Evolutionary conservation across 1,140 invertebrate genomes (phyloP), one percentile per base, ranked within the genome.

Genomic region (Neuroterus valhalla): DNA sequence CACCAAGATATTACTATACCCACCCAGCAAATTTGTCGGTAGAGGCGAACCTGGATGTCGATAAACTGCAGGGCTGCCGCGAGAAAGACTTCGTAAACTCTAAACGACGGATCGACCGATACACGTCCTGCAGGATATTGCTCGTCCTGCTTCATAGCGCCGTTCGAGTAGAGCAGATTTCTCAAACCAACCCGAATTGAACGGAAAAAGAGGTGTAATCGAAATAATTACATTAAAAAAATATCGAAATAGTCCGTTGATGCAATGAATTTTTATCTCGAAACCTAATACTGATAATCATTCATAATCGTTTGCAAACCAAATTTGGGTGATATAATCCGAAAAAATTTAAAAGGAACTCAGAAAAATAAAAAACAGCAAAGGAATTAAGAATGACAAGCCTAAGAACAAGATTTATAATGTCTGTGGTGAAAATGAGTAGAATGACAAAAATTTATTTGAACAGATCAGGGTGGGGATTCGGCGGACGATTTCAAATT

Each of bases 101-200:
- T 55, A 75, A 79, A 81, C 72, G 78, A 78, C 71, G 66, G 21
- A 68, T 70, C 78, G 74, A 72, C 78, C 74, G 73, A 71, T 75
- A 68, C 79, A 81, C 74, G 46, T 77, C 75, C 71, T 66, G 70
- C 55, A 46, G 55, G 76, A 83, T 86, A 81, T 82, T 82, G 82
- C 80, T 78, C 77, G 79, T 84, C 81, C 75, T 55, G 70, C 73
- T 75, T 75, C 71, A 84, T 85, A 79, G 71, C 74, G 70, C 74
- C 72, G 71, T 69, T 62, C 66, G 75, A 79, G 78, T 72, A 26
- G 3, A n/a, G 26, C 12, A 31, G 55, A 62, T 31, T 62, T 62
- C 31, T 15, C 26, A 15, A 55, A 62, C 31, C 31, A 15, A 31
- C 23, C 55, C 23, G 11, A 62, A 26, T 38, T 38, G 31, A 31